Conservation (phyloP, 2,797 vertebrate species). For the Enteromius argenteus region DNA sequence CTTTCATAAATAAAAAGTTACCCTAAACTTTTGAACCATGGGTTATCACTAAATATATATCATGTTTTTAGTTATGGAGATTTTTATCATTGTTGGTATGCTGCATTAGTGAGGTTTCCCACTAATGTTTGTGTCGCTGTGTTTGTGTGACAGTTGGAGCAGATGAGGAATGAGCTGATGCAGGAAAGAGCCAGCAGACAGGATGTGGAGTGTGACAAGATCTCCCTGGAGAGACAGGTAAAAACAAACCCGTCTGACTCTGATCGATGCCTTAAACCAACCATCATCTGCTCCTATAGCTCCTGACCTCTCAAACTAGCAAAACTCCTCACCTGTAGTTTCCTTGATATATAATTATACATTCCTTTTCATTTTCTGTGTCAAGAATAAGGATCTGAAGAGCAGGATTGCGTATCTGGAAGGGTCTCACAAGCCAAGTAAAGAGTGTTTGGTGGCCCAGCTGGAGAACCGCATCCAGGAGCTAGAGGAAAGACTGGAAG, state of each 20-base stretch:
- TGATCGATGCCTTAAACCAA: constrained; percentile 45
- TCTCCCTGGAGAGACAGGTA: constrained; percentile 98
- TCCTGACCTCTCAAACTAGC: constrained; percentile 47
- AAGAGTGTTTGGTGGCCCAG: constrained; percentile 90
- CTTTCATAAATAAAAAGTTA: neutral
- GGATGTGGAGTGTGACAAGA: constrained; percentile 98
- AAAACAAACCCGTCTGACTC: constrained; percentile 46
- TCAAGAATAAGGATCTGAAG: constrained; percentile 94
- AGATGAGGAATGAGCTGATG: constrained; percentile 93
- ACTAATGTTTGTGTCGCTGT: constrained; percentile 21
- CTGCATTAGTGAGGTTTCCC: neutral
- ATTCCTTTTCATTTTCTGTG: constrained; percentile 24
- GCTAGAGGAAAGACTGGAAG: constrained; percentile 91
- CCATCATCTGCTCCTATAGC: constrained; percentile 11
- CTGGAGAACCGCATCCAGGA: constrained; percentile 91
- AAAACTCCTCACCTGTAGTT: constrained; percentile 55
- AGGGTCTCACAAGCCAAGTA: constrained; percentile 89
- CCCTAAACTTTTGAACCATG: neutral
- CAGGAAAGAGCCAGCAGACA: constrained; percentile 93
- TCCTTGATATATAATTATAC: constrained; percentile 29
- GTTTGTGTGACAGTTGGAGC: constrained; percentile 89
- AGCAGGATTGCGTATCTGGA: constrained; percentile 90
- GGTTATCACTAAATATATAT: too few relatives aligned
- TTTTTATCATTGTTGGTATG: constrained; percentile 7
- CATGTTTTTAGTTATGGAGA: neutral